These are phyloP conservation scores for Drosophila pseudotakahashii DNA, from an alignment of 2,888 invertebrate species.

Conservation along the genomic window DNA sequence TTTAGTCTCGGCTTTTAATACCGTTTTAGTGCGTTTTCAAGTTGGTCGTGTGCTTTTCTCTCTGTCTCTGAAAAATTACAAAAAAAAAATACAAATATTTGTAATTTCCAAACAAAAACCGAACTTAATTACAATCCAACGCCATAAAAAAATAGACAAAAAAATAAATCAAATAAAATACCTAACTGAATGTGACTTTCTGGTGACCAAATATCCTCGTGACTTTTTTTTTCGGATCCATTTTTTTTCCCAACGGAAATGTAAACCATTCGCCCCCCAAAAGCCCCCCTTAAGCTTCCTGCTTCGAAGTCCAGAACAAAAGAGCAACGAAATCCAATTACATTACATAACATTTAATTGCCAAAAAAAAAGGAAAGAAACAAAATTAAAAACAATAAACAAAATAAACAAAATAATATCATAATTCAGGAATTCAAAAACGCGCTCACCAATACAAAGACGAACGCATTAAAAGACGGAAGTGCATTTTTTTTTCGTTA, in stretches of 20 bases:
- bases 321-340: conserved; percentile 27
- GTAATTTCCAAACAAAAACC: conserved; percentile 18
- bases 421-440: conserved; percentile 37
- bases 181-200: conserved; percentile 16
- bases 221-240: conserved; percentile 28
- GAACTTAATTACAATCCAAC: conserved; percentile 14
- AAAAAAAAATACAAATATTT: too few species aligned
- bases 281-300: conserved; percentile 50
- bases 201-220: conserved; percentile 14
- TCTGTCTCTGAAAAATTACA: conserved; percentile 40
- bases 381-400: conserved; percentile 1
- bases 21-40: conserved; percentile 83
- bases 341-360: conserved; percentile 39
- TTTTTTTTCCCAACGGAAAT: conserved; percentile 75
- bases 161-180: background rate
- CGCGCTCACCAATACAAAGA: conserved; percentile 27
- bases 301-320: conserved; percentile 31
- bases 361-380: conserved; percentile 22
- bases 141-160: background rate
- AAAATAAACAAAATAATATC: conserved; percentile 39
- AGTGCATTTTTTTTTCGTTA: conserved; percentile 54
- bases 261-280: conserved; percentile 82
- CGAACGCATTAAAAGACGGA: conserved; percentile 61
- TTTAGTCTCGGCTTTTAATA: conserved; percentile 82
- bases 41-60: conserved; percentile 82